A percentile compares a stretch with the other conserved stretches of the same genome.
Conservation (phyloP, 2,888 invertebrate species). For the Caenorhabditis sp. region DNA sequence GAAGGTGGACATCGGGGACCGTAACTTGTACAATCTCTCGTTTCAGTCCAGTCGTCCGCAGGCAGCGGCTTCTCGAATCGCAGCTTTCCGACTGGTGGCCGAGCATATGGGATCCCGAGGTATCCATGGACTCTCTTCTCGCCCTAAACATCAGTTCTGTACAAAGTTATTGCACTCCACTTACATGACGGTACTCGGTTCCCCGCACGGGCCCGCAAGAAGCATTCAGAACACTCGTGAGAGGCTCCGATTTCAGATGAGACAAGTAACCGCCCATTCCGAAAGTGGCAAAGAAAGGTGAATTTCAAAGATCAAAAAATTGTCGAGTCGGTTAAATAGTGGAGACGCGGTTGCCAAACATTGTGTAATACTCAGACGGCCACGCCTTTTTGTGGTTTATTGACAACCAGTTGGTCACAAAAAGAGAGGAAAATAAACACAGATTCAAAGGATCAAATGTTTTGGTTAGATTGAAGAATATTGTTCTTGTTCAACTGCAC, state of each 20-base stretch:
- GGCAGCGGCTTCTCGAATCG: slow-evolving; percentile 11
- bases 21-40: slow-evolving; percentile 19
- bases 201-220: slow-evolving; percentile 26
- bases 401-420: slow-evolving; percentile 36
- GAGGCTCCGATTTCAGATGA: neutral
- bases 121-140: slow-evolving; percentile 21
- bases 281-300: neutral
- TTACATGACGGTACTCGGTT: slow-evolving; percentile 23
- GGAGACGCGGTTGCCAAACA: slow-evolving; percentile 31
- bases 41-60: slow-evolving; percentile 13
- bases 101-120: slow-evolving; percentile 13
- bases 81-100: slow-evolving; percentile 13
- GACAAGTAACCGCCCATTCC: slow-evolving; percentile 22
- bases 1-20: slow-evolving; percentile 28
- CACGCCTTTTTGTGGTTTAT: slow-evolving; percentile 45
- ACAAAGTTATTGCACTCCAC: neutral
- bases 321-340: slow-evolving; percentile 14
- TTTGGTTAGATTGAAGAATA: slow-evolving; percentile 1
- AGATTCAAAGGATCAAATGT: slow-evolving; percentile 5
- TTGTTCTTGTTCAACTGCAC: neutral
- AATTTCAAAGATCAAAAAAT: slow-evolving; percentile 21
- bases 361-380: slow-evolving; percentile 33
- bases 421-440: slow-evolving; percentile 8
- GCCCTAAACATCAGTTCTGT: neutral
- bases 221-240: neutral